Evolutionary conservation across 2,888 invertebrate species (phyloP).

Genomic region (Hermaeophaga mercurialis): DNA sequence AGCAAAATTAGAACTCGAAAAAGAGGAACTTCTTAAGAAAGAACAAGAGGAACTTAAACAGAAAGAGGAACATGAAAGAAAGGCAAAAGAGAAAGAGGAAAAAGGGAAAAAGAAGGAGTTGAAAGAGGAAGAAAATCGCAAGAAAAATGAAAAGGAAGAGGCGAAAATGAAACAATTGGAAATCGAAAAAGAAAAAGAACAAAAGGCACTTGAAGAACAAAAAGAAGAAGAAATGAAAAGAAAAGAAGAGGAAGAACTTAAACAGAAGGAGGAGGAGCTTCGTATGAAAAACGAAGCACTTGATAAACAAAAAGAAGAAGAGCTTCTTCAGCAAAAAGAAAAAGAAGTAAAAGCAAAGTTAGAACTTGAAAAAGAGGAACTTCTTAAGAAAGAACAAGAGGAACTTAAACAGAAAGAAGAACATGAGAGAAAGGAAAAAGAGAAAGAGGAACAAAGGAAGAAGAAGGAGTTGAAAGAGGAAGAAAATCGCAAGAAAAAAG

Average conservation of each 20-base stretch:
- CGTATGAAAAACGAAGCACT: slow-evolving; percentile 16
- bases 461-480: slow-evolving; percentile 20
- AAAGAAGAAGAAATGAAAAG: slow-evolving; percentile 20
- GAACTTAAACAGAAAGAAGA: slow-evolving; percentile 11
- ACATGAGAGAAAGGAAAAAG: slow-evolving; percentile 12
- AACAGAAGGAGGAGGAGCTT: slow-evolving; percentile 19
- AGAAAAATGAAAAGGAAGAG: slow-evolving; percentile 28
- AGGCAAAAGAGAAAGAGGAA: too few relatives aligned
- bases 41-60: too few relatives aligned
- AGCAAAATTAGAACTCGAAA: too few relatives aligned
- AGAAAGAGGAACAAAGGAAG: too few relatives aligned
- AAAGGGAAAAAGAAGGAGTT: slow-evolving; percentile 39
- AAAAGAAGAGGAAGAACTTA: slow-evolving; percentile 39
- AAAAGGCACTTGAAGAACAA: slow-evolving; percentile 25
- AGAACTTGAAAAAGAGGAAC: not conserved
- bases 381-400: not conserved
- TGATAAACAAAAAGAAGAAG: slow-evolving; percentile 24
- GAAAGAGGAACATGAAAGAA: slow-evolving; percentile 24
- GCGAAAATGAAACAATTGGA: slow-evolving; percentile 24
- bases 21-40: slow-evolving; percentile 12
- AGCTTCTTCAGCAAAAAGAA: not conserved
- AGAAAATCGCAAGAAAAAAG: slow-evolving; percentile 23
- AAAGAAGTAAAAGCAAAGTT: too few relatives aligned
- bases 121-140: slow-evolving; percentile 26
- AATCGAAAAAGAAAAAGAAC: slow-evolving; percentile 28